phyloP scores from a whole-genome alignment of 2,113 vertebrate species.

The Penelope pileata region DNA sequence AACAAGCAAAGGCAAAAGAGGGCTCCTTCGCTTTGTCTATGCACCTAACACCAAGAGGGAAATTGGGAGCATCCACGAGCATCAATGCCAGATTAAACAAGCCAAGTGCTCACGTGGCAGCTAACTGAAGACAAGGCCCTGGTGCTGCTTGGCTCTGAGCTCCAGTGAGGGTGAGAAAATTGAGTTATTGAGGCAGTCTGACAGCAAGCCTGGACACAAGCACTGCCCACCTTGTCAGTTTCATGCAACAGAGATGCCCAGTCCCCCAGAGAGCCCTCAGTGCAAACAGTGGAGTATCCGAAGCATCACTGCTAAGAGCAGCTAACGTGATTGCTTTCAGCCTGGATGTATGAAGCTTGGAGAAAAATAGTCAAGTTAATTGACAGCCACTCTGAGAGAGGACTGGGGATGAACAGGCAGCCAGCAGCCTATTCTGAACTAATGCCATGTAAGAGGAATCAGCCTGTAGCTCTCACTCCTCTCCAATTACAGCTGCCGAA shows the following conservation, averaged over 20 bases:
- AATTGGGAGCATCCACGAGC: background rate
- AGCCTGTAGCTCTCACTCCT: background rate
- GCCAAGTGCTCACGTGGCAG: fast-evolving
- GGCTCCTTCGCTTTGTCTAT: background rate
- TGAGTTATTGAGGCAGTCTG: background rate
- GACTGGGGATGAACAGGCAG: background rate
- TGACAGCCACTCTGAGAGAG: background rate
- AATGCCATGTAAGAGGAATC: background rate
- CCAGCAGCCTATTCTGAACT: background rate
- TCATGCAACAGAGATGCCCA: background rate
- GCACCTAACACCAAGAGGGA: background rate
- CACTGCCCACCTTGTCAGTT: fast-evolving
- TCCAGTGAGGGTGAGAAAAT: fast-evolving
- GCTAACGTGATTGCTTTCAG: background rate
- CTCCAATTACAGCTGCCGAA: background rate
- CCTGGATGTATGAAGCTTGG: background rate
- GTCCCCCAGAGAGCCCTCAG: background rate
- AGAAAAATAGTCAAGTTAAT: background rate
- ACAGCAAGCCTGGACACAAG: background rate
- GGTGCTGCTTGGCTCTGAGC: background rate
- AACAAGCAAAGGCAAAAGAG: background rate
- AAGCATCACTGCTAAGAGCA: background rate
- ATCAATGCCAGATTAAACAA: background rate
- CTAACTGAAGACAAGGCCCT: background rate
- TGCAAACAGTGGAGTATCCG: fast-evolving